Evolutionary conservation across 1,140 invertebrate genomes (phyloP).

Genomic region (Nasonia longicornis): DNA sequence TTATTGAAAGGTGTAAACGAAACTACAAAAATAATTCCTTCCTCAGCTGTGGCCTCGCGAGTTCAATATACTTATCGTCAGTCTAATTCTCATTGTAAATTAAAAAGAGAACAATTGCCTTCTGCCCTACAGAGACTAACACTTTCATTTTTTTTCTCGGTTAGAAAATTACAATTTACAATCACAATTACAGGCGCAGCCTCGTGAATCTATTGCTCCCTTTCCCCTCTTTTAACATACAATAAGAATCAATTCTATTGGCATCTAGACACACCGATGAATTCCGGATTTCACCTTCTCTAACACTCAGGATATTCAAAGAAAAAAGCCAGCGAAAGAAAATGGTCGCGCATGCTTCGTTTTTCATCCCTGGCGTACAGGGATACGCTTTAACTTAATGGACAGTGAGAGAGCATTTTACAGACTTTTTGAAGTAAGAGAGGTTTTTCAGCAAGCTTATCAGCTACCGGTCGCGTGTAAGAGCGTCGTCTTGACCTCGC

Average conservation of each 20-base stretch:
- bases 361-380: neutral
- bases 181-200: neutral
- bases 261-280: neutral
- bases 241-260: conserved; percentile 12
- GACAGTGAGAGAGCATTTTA: conserved; percentile 23
- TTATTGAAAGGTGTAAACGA: neutral
- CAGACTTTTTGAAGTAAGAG: conserved; percentile 23
- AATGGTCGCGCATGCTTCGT: neutral
- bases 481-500: conserved; percentile 63
- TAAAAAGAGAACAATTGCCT: neutral
- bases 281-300: neutral
- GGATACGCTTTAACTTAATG: neutral
- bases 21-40: neutral
- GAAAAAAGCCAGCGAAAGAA: neutral
- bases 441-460: conserved; percentile 39
- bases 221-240: neutral
- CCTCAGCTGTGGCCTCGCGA: neutral
- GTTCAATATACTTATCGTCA: neutral
- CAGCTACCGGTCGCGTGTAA: conserved; percentile 63
- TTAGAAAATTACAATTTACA: conserved; percentile 13
- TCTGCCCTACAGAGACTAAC: too few species aligned
- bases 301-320: neutral
- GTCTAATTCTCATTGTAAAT: neutral
- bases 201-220: neutral
- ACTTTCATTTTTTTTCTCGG: neutral